Conservation (phyloP, 2,797 vertebrate genomes). For the Megalops cyprinoides region DNA sequence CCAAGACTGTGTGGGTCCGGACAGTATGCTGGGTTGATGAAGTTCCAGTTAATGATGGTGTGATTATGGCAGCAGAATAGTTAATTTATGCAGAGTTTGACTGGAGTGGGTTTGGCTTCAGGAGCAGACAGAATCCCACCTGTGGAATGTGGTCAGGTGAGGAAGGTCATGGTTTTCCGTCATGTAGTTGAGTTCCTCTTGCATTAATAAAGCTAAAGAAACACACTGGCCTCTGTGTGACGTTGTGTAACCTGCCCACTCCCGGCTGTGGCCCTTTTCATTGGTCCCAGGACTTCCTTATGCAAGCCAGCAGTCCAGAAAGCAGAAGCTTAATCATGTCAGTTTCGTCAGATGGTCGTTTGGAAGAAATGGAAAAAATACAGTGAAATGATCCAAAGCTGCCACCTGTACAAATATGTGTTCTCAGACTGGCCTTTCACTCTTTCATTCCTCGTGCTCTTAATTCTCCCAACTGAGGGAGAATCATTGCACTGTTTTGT, state of each 20-base stretch:
- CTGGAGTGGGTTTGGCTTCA: not conserved
- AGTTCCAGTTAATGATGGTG: no score
- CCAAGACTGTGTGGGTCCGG: no score
- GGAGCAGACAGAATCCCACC: not conserved
- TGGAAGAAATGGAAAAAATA: not conserved
- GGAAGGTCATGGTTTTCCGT: not conserved
- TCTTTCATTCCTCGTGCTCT: not conserved
- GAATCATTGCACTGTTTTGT: no score
- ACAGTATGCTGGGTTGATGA: no score
- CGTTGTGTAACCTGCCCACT: not conserved
- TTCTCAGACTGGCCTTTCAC: not conserved
- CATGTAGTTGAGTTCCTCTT: not conserved
- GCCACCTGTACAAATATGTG: not conserved
- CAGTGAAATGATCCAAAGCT: not conserved
- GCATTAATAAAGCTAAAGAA: not conserved
- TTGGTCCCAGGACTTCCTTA: conserved; percentile 1
- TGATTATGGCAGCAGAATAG: no score
- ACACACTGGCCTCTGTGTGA: not conserved
- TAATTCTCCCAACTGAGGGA: no score
- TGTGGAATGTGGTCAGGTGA: not conserved
- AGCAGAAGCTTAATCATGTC: not conserved
- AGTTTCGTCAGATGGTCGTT: not conserved
- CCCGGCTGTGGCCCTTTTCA: not conserved
- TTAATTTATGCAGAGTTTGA: not conserved
- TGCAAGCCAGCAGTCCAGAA: not conserved